Conservation (phyloP, 2,797 vertebrate species). For the Lithobates pipiens region DNA sequence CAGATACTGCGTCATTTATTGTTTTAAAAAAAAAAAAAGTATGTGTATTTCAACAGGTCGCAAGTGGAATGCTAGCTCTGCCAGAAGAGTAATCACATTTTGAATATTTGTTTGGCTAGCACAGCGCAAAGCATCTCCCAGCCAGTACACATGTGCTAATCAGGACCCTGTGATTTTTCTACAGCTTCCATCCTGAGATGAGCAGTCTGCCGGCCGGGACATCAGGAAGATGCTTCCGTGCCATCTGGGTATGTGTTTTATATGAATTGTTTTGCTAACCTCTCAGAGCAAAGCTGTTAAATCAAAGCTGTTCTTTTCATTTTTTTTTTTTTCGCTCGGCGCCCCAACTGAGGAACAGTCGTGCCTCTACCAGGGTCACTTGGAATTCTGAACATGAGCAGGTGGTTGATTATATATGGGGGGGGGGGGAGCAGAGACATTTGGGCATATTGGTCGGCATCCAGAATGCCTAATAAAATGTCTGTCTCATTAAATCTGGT, state of each 20-base stretch:
- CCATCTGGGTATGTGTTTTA: constrained; percentile 55
- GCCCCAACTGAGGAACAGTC: constrained; percentile 17
- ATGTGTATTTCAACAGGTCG: too few relatives aligned
- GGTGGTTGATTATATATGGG: constrained; percentile 32
- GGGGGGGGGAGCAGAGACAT: not conserved
- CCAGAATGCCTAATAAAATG: constrained; percentile 30
- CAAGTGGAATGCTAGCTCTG: too few relatives aligned
- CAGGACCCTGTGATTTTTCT: constrained; percentile 37
- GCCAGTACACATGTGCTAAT: constrained; percentile 33
- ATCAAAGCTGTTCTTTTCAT: constrained; percentile 57
- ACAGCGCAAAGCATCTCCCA: not conserved
- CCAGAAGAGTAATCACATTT: not conserved
- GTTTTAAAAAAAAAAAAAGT: too few relatives aligned
- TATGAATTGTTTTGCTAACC: constrained; percentile 59
- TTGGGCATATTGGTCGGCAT: constrained; percentile 10
- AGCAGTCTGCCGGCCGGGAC: constrained; percentile 36
- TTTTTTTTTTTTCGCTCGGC: constrained; percentile 12
- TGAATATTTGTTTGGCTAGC: not conserved
- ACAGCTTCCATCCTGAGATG: constrained; percentile 27
- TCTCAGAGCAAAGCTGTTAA: constrained; percentile 55
- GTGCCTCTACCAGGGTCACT: constrained; percentile 26
- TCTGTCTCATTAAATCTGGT: constrained; percentile 5
- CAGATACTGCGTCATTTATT: too few relatives aligned
- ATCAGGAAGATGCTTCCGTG: constrained; percentile 29
- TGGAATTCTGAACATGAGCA: constrained; percentile 40